Percentiles rank a stretch among this genome's conserved stretches.
Conservation (phyloP, 1,140 invertebrate genomes). For the Pseudomyrmex concolor region DNA sequence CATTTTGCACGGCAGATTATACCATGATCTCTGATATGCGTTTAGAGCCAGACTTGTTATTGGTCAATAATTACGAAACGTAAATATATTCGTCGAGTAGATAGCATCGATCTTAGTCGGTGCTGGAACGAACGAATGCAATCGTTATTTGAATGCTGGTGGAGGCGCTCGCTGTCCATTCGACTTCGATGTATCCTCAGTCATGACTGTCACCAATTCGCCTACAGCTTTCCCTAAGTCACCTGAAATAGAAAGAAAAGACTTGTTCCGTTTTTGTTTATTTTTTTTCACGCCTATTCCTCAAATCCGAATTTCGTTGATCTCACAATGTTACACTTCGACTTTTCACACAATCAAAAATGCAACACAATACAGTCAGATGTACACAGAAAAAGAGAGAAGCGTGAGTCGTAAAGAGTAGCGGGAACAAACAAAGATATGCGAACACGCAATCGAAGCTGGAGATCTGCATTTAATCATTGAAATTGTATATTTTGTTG, state of each 20-base stretch:
- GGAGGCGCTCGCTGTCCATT: slow-evolving; percentile 82
- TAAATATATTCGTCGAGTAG: slow-evolving; percentile 57
- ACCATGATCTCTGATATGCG: slow-evolving; percentile 82
- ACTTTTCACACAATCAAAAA: slow-evolving; percentile 14
- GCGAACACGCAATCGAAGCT: not conserved
- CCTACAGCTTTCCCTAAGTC: slow-evolving; percentile 94
- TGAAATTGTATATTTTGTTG: not conserved
- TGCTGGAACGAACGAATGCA: slow-evolving; percentile 30
- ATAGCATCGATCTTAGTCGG: slow-evolving; percentile 20
- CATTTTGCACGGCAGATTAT: slow-evolving; percentile 72
- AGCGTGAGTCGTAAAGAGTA: slow-evolving; percentile 11
- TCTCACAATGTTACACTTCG: slow-evolving; percentile 11
- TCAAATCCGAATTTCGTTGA: not conserved
- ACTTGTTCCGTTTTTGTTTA: not conserved
- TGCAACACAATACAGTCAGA: not conserved
- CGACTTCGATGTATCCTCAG: slow-evolving; percentile 86
- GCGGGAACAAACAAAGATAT: not conserved
- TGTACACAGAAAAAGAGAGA: slow-evolving; percentile 22
- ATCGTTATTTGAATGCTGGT: slow-evolving; percentile 82
- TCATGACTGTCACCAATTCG: slow-evolving; percentile 94
- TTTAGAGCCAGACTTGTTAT: slow-evolving; percentile 83
- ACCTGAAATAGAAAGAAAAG: slow-evolving; percentile 84
- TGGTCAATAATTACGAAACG: slow-evolving; percentile 79
- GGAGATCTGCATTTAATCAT: slow-evolving; percentile 11
- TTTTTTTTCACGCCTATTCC: not conserved